Base-by-base conservation (phyloP, 2,797 vertebrate genomes). In the Helicolenus hilgendorfi region DNA sequence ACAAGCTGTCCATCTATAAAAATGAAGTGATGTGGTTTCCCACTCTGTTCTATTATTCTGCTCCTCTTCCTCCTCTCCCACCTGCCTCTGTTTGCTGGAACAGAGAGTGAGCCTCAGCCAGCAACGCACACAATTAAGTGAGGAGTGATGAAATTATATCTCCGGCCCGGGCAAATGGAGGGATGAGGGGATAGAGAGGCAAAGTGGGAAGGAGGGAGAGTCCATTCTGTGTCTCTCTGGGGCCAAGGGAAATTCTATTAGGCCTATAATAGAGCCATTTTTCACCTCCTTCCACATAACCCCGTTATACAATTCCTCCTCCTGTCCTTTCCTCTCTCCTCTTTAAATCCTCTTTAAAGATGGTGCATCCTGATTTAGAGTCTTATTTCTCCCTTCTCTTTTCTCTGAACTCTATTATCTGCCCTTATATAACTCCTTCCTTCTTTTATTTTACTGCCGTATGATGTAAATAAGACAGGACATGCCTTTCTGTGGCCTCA, bases 101-200 rank as follows among this genome's bases (percentile, higher is more conserved):
- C 89, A 90, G 78, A 87, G 83, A 88, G 83, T 63, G 68, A 74
- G 84, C 62, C 85, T 88, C 92, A 91, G 86, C 85, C 88, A 83
- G 93, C 85, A 79, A 87, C 26, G 26, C 85, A 87, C 86, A 92
- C 95, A 96, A 96, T 96, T 96, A 96, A 94, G 94, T 92, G 90
- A 91, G 83, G 91, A 89, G 87, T 95, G 94, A 97, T 97, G 93
- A 96, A 95, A 97, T 96, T 96, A 97, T 95, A 91, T 91, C 90
- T 91, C 88, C 77, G 79, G 83, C 73, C 86, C 6, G 72, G 83
- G 87, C 92, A 96, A 96, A 96, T 96, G 95, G 95, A 92, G 76
- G 81, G 86, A 91, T 72, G 89, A 78, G 77, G 79, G 82, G 92
- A 88, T 89, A 80, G 85, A 83, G 87, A 91, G 38, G 72, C 89